Percentiles rank a stretch among this genome's conserved stretches.
Conservation (phyloP, 2,797 vertebrate genomes). For the Pagetopsis macropterus region DNA sequence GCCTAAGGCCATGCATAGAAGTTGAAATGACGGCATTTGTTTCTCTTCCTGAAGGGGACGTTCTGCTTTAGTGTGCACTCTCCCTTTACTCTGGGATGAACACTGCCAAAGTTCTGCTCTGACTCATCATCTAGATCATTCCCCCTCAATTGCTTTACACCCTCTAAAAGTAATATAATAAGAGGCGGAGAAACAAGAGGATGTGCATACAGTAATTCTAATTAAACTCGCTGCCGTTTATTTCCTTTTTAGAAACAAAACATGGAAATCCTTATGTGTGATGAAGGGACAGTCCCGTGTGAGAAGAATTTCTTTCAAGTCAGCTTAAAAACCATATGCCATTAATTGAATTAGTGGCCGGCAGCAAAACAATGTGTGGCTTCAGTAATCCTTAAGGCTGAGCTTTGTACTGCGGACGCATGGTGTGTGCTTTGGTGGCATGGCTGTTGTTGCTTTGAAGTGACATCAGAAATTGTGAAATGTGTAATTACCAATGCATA, state of each 20-base stretch:
- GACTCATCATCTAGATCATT: constrained; percentile 55
- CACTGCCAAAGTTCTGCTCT: constrained; percentile 35
- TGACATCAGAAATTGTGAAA: constrained; percentile 78
- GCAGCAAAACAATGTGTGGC: constrained; percentile 77
- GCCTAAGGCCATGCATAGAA: constrained; percentile 19
- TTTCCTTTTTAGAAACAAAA: constrained; percentile 53
- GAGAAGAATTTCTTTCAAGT: constrained; percentile 71
- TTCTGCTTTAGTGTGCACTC: constrained; percentile 39
- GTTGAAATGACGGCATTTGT: constrained; percentile 41
- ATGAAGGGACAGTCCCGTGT: constrained; percentile 46
- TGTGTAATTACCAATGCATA: constrained; percentile 82
- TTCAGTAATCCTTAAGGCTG: constrained; percentile 76
- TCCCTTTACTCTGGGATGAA: constrained; percentile 34
- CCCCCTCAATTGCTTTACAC: constrained; percentile 49
- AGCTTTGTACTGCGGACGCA: constrained; percentile 71
- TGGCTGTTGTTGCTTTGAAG: constrained; percentile 82
- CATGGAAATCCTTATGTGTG: constrained; percentile 33
- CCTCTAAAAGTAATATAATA: constrained; percentile 36
- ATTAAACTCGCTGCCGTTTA: constrained; percentile 41
- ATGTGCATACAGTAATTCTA: constrained; percentile 10
- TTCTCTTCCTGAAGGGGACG: constrained; percentile 18
- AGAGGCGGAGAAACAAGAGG: constrained; percentile 23
- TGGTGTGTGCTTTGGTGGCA: constrained; percentile 57
- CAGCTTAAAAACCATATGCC: constrained; percentile 60
- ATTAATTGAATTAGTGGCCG: constrained; percentile 85